phyloP scores from a whole-genome alignment of 2,113 vertebrate genomes.

The Malurus elegans region DNA sequence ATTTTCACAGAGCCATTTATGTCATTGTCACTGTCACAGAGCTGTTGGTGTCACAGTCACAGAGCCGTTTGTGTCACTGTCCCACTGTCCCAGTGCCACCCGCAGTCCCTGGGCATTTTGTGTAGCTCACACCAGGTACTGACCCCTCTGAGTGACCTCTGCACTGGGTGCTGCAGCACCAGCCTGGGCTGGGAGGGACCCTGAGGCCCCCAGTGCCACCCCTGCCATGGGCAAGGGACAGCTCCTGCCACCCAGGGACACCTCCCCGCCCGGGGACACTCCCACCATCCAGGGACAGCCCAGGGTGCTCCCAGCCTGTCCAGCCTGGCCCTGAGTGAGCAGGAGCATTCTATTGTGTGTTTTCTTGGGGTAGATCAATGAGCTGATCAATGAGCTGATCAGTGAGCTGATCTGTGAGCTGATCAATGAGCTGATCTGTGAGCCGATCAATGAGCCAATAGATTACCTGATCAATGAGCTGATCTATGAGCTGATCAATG shows the following conservation, averaged over 20 bases:
- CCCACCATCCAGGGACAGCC: neutral
- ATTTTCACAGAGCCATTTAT: too few relatives aligned
- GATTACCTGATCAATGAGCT: neutral
- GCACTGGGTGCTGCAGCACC: neutral
- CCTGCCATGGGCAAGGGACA: neutral
- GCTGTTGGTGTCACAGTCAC: too few relatives aligned
- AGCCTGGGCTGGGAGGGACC: neutral
- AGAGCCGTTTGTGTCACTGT: neutral
- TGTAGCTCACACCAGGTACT: neutral
- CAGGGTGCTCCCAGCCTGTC: neutral
- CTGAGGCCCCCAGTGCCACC: neutral
- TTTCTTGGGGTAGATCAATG: neutral
- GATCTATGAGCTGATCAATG: neutral
- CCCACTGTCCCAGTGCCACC: neutral
- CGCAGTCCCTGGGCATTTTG: rapidly evolving
- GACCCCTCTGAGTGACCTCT: neutral
- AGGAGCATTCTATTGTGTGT: rapidly evolving
- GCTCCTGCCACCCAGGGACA: neutral
- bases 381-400: neutral
- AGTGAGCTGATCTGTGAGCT: neutral
- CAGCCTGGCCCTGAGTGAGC: neutral
- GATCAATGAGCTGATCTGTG: neutral
- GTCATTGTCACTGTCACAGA: too few relatives aligned
- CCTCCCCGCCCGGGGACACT: neutral
- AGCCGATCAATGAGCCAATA: neutral